Percentiles rank a stretch among this genome's conserved stretches.
These are phyloP conservation scores for Garra rufa DNA, from an alignment of 2,113 vertebrate species.

Conservation along the genomic window DNA sequence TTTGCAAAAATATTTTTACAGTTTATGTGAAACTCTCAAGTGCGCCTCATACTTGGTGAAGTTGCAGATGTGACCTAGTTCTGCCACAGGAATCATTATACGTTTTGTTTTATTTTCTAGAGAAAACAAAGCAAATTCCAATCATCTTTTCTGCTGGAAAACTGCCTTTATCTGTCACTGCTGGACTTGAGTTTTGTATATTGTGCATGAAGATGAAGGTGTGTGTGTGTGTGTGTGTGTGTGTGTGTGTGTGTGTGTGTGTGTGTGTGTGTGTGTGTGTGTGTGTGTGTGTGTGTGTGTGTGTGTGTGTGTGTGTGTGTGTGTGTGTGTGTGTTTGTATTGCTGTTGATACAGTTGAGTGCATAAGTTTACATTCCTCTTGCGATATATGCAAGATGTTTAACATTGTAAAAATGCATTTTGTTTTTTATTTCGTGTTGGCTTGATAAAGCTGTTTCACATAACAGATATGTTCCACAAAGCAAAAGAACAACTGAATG, in stretches of 20 bases:
- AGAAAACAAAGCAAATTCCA: slow-evolving; percentile 41
- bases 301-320: not conserved
- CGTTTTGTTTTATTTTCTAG: slow-evolving; percentile 46
- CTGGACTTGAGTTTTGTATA: slow-evolving; percentile 39
- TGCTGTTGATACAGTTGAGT: not conserved
- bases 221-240: not conserved
- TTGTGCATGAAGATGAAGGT: slow-evolving; percentile 15
- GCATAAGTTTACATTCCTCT: slow-evolving; percentile 10
- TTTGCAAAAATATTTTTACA: slow-evolving; percentile 16
- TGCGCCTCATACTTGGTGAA: not conserved
- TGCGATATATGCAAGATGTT: not conserved
- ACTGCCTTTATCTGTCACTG: slow-evolving; percentile 35
- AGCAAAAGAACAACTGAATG: not conserved
- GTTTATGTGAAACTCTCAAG: not conserved
- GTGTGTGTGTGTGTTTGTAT: not conserved
- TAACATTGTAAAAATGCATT: not conserved
- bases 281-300: too few species aligned
- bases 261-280: too few species aligned
- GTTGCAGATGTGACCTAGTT: slow-evolving; percentile 38
- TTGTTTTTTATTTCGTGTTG: not conserved
- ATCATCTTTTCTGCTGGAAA: slow-evolving; percentile 20
- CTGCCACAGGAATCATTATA: slow-evolving; percentile 23
- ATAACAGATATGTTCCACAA: not conserved
- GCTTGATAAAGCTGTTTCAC: not conserved
- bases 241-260: too few species aligned